Evolutionary conservation across 2,113 vertebrate genomes (phyloP), one percentile per base, ranked within the genome.

Genomic region (Phainopepla nitens): DNA sequence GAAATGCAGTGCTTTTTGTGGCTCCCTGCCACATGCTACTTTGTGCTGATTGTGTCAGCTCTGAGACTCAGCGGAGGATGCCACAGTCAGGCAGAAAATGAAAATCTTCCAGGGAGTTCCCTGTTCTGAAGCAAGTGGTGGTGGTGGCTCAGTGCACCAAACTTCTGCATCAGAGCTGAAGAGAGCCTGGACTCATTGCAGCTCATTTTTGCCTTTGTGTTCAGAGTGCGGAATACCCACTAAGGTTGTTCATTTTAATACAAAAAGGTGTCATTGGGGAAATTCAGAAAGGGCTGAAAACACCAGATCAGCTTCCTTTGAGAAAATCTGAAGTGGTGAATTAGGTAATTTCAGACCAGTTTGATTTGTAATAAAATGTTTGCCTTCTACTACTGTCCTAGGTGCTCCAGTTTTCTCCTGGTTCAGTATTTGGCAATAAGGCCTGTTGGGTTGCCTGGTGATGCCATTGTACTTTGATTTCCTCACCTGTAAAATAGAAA

Each of bases 31-130:
- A 96, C 51, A 35, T 82, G 53, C 65, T 83, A 41, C 83, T 92
- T 87, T 71, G 18, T 57, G 33, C 72, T 87, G 51, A 87, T 87
- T 78, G 64, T 78, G 44, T 94, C 87, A 68, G 25, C 65, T 89
- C 76, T 65, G 17, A 17, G 50, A 56, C 76, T 84, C 80, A 71
- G 68, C 68, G 89, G 51, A 88, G 51, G 68, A 83, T 87, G 60
- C n/a, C 58, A 31, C 7, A 42, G 56, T 25, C 72, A 36, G 33
- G 73, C 84, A 97, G 71, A 81, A 94, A 92, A 47, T 50, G 1
- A 81, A 83, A 78, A 68, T 57, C 80, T 94, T 92, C 60, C 57
- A 76, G 70, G 93, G 88, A 86, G 60, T 93, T 94, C 77, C 91
- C 56, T 87, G 31, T 22, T 70, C 49, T 87, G 77, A 87, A 71